phyloP scores from a whole-genome alignment of 2,888 invertebrate genomes.

The Synergus laeviventris region DNA sequence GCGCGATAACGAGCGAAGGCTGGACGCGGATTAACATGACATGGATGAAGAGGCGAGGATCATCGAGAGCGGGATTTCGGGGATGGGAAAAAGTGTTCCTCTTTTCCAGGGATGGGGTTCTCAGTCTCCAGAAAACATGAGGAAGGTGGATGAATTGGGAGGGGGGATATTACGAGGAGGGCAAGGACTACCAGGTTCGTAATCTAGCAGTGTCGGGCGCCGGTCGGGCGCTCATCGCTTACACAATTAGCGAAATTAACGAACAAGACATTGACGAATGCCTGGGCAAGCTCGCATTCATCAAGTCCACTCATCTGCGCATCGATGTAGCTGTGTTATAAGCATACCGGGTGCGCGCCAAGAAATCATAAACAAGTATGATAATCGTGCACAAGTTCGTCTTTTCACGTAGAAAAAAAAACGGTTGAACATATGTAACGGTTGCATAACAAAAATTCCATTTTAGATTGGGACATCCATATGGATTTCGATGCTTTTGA shows the following conservation, averaged over 20 bases:
- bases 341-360: neutral
- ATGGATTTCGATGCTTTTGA: no score
- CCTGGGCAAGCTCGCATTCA: slow-evolving; percentile 46
- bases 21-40: slow-evolving; percentile 14
- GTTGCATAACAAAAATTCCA: no score
- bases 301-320: slow-evolving; percentile 48
- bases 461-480: no score
- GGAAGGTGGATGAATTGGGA: neutral
- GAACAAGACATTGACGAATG: slow-evolving; percentile 61
- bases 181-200: slow-evolving; percentile 17
- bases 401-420: neutral
- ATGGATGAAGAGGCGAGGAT: slow-evolving; percentile 9
- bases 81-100: slow-evolving; percentile 5
- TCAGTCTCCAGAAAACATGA: slow-evolving; percentile 18
- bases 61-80: neutral
- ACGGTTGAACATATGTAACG: no score
- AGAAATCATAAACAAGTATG: slow-evolving; percentile 4
- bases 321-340: slow-evolving; percentile 41
- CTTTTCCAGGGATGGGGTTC: neutral
- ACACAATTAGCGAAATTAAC: slow-evolving; percentile 63
- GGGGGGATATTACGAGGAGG: neutral
- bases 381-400: neutral
- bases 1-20: slow-evolving; percentile 13
- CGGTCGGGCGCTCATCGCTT: slow-evolving; percentile 50
- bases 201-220: slow-evolving; percentile 42